Evolutionary conservation across 1,140 invertebrate genomes (phyloP).

Genomic region (Catajapyx aquilonaris): DNA sequence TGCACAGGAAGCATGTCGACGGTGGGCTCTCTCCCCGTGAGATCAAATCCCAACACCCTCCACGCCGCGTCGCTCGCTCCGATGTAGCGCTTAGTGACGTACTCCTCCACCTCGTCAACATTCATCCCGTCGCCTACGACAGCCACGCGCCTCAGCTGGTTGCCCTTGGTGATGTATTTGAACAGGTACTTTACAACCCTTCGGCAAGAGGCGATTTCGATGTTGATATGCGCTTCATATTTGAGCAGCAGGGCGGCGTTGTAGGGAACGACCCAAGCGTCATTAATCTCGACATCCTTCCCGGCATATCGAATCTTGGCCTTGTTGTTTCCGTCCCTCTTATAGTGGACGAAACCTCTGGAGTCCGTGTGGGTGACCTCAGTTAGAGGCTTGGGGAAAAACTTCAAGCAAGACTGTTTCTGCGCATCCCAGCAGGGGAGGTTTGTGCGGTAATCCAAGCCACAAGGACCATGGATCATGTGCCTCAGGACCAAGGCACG

Average conservation of each 20-base stretch:
- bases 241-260: slow-evolving; percentile 3
- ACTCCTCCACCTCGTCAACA: neutral
- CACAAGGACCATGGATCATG: neutral
- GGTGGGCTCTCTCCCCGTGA: neutral
- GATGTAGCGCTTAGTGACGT: neutral
- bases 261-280: slow-evolving; percentile 2
- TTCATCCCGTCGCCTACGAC: neutral
- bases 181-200: neutral
- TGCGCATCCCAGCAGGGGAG: neutral
- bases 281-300: neutral
- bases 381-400: neutral
- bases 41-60: neutral
- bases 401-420: neutral
- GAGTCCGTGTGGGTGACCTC: neutral
- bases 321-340: neutral
- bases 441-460: slow-evolving; percentile 2
- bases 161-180: neutral
- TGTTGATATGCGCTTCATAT: slow-evolving; percentile 1
- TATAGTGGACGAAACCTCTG: neutral
- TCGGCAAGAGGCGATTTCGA: neutral
- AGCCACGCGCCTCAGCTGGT: neutral
- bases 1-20: neutral
- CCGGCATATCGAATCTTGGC: too few relatives aligned
- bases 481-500: too few relatives aligned
- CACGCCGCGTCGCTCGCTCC: neutral